Base-by-base conservation (phyloP, 2,113 vertebrate genomes). In the Barnardius zonarius region DNA sequence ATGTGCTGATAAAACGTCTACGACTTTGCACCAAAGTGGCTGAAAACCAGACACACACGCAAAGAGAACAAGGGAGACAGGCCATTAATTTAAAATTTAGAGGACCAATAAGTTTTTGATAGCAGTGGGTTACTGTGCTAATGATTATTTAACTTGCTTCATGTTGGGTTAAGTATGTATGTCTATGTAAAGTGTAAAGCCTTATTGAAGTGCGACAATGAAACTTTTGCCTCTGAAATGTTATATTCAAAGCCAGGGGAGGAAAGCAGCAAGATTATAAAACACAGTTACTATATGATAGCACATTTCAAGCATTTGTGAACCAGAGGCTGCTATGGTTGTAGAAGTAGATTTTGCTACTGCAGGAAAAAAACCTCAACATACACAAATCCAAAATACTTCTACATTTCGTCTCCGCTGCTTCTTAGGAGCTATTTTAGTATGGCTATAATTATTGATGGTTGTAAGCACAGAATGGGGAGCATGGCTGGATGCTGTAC, bases 51-150 rank as follows among this genome's bases (percentile, higher is more conserved):
- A 35, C 35, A 46, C 33, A 44, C 27, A 69, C 22, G 64, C 48
- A 43, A 15, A 73, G 5, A 62, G 79, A 86, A 78, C 17, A 70
- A 75, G 79, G 81, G 57, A 96, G 91, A 81, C 59, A 94, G 25
- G 68, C 44, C 70, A 77, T 96, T 97, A 86, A 97, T 96, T 87
- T 92, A 96, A 82, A 88, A 96, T 97, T 95, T 92, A 95, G 91
- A 97, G 88, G 86, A 88, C 62, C 94, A 90, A 93, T 88, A 96
- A 93, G 86, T 89, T 98, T 97, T 97, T 97, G 89, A 97, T 96
- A 97, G 96, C 91, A 83, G 57, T 82, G 87, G 95, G 95, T 96
- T 92, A 92, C 70, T 88, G 48, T 94, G 66, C 87, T 96, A 94
- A 97, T 90, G 91, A 95, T 96, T 95, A 90, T 92, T 97, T 95